Conservation (phyloP, 2,888 invertebrate species). For the Hirtodrosophila confusa region DNA sequence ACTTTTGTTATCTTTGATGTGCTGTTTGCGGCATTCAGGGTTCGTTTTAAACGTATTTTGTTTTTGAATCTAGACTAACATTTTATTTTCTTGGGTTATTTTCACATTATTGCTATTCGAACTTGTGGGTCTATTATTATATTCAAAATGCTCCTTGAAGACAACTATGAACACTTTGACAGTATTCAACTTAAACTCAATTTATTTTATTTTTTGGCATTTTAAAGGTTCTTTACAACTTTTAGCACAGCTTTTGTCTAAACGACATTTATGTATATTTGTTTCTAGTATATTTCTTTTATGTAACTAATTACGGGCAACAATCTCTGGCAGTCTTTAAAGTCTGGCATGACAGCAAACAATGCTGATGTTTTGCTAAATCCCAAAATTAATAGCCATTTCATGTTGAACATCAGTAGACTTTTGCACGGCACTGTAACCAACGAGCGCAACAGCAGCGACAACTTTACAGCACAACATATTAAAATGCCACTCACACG, state of each 20-base stretch:
- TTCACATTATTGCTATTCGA: no score
- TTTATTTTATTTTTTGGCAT: no score
- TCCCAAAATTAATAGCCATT: conserved; percentile 74
- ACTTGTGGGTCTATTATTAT: no score
- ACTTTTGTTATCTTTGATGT: conserved; percentile 22
- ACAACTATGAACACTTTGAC: no score
- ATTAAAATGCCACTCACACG: conserved; percentile 78
- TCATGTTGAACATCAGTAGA: conserved; percentile 42
- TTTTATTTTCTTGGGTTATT: no score
- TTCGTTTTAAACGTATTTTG: no score
- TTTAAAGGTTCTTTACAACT: no score
- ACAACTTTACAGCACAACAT: conserved; percentile 66
- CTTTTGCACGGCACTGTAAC: conserved; percentile 26
- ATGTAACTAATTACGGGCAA: conserved; percentile 6
- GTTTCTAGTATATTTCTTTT: neutral
- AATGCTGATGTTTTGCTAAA: conserved; percentile 41
- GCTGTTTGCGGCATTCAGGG: neutral
- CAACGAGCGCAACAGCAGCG: conserved; percentile 42
- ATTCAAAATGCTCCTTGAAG: no score
- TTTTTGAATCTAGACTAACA: no score
- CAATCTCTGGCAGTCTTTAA: conserved; percentile 25
- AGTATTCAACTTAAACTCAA: no score
- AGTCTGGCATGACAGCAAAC: conserved; percentile 14
- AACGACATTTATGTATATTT: no score
- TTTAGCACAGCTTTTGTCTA: no score